A percentile compares a stretch with the other conserved stretches of the same genome.
These are phyloP conservation scores for Ochotona princeps DNA, from an alignment of 2,113 vertebrate species.

Conservation along the genomic window DNA sequence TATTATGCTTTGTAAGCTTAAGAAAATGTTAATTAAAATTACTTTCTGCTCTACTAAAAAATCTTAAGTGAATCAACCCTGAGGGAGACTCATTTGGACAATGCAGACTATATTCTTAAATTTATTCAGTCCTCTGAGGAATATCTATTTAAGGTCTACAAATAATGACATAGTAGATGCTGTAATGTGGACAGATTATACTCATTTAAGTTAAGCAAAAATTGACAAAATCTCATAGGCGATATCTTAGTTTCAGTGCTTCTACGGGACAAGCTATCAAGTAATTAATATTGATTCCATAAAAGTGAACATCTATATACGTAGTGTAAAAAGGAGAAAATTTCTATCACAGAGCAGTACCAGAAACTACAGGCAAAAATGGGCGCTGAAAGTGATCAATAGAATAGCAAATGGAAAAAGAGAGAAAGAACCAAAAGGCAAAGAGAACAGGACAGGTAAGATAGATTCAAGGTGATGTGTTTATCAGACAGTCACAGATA, in stretches of 20 bases:
- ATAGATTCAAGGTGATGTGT: constrained; percentile 1
- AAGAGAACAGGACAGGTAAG: not conserved
- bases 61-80: constrained; percentile 22
- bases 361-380: not conserved
- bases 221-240: constrained; percentile 36
- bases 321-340: not conserved
- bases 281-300: constrained; percentile 42
- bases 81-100: constrained; percentile 30
- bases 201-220: constrained; percentile 58
- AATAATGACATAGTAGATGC: constrained; percentile 31
- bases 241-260: constrained; percentile 27
- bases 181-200: constrained; percentile 7
- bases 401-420: not conserved
- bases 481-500: not conserved
- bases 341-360: not conserved
- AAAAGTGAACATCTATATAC: not conserved
- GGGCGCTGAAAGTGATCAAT: not conserved
- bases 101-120: not conserved
- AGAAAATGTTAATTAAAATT: constrained; percentile 71
- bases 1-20: constrained; percentile 22
- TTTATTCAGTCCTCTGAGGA: constrained; percentile 56
- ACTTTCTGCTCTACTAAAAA: constrained; percentile 59
- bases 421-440: not conserved
- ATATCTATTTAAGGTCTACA: constrained; percentile 27
- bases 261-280: constrained; percentile 10